Percentiles rank a stretch among this genome's conserved stretches.
Evolutionary conservation across 2,113 vertebrate species (phyloP).

Genomic region (Nibea coibor): DNA sequence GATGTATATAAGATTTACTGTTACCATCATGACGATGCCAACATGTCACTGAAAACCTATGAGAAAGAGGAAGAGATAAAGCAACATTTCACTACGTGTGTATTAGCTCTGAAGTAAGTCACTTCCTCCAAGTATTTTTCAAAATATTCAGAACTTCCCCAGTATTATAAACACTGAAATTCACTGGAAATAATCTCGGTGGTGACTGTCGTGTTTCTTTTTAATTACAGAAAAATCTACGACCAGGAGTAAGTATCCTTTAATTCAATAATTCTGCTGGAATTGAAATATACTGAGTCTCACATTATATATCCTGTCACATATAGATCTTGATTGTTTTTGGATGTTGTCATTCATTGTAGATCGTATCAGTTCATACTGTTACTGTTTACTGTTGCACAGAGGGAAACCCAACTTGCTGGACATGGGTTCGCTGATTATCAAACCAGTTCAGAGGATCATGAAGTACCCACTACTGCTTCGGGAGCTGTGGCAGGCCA

Average conservation of each 20-base stretch:
- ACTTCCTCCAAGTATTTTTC: slow-evolving; percentile 1
- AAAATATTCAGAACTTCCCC: neutral
- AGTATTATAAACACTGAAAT: neutral
- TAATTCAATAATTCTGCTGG: neutral
- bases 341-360: neutral
- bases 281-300: neutral
- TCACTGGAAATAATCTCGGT: neutral
- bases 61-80: slow-evolving; percentile 94
- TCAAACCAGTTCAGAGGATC: slow-evolving; percentile 96
- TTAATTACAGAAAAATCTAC: slow-evolving; percentile 91
- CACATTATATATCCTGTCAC: neutral
- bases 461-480: slow-evolving; percentile 97
- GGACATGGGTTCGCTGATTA: slow-evolving; percentile 96
- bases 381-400: neutral
- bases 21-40: slow-evolving; percentile 95
- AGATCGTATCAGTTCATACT: neutral
- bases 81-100: slow-evolving; percentile 88
- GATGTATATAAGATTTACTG: slow-evolving; percentile 97
- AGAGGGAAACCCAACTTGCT: slow-evolving; percentile 93
- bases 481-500: slow-evolving; percentile 90
- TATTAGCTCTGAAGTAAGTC: slow-evolving; percentile 92
- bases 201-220: slow-evolving; percentile 58
- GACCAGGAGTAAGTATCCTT: slow-evolving; percentile 91
- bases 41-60: slow-evolving; percentile 89
- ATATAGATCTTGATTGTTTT: neutral